Base-by-base conservation (phyloP, 2,113 vertebrate species). In the Colossoma macropomum region DNA sequence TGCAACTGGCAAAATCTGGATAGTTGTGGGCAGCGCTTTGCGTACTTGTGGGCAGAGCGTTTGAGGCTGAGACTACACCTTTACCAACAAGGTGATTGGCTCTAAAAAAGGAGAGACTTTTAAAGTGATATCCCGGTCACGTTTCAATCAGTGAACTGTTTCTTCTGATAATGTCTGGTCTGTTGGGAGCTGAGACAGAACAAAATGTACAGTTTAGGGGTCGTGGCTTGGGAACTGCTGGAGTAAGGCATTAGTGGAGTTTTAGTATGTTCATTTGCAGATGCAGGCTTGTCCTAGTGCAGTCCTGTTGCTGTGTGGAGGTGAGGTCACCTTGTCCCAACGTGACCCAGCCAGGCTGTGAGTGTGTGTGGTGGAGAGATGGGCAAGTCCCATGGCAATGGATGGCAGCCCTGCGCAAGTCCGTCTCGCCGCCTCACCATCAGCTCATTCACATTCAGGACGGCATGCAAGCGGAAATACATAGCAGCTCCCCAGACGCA, bases 401-500 rank as follows among this genome's bases (percentile, higher is more conserved):
- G 54, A 84, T 71, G 34, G 56, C 54, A 38, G 69, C 76, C 66
- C 27, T 19, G 7, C 68, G 28, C 15, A 56, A 32, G 34, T 79
- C 71, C 66, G 25, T 56, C 78, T 86, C 85, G 84, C 77, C 80
- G 28, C 34, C 30, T 32, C 66, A 63, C 79, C 56, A 81, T 48
- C 32, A 72, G 68, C 83, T 86, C 86, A 79, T 86, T 76, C 59
- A 69, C 85, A 84, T 62, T 87, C 91, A 88, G 83, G 73, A 74
- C 74, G 81, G 82, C 92, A 92, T 93, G 92, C 92, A 92, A 65
- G 50, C 19, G 48, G 77, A 16, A 72, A 72, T 34, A 72, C 80
- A 68, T 68, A 75, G 66, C 7, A 23, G 79, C 73, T 79, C 85
- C 80, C 82, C 85, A 59, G 73, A 60, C 71, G 17, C 54, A 66